Conservation (phyloP, 2,113 vertebrate species). For the Myrmecophaga tridactyla region DNA sequence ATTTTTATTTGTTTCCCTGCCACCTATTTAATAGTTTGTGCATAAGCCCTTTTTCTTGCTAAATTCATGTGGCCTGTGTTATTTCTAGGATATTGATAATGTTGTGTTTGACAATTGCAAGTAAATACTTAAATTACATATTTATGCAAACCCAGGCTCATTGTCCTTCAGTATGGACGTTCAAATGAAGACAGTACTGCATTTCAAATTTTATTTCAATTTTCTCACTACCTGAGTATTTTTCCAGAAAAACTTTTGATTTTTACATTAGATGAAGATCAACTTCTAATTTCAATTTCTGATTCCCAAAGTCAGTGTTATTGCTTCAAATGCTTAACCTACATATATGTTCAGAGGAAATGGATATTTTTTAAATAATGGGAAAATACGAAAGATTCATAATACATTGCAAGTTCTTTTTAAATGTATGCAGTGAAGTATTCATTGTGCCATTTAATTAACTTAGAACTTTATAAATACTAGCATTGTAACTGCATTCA, state of each 20-base stretch:
- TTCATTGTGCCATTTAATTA: constrained; percentile 20
- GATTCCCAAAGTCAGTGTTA: not conserved
- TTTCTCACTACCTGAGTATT: not conserved
- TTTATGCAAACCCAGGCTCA: not conserved
- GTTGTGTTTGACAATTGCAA: not conserved
- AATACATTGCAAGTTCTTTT: not conserved
- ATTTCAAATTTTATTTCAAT: constrained; percentile 20
- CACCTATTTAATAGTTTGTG: not conserved
- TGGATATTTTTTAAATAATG: not conserved
- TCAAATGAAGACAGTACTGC: not conserved
- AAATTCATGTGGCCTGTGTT: not conserved
- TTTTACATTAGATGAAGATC: not conserved
- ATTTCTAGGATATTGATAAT: not conserved
- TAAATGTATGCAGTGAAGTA: not conserved
- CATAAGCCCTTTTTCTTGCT: not conserved
- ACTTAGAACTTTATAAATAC: constrained; percentile 41
- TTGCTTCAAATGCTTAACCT: not conserved
- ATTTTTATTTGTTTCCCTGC: not conserved
- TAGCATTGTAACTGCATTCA: constrained; percentile 50
- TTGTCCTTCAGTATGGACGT: not conserved
- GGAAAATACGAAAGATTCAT: not conserved
- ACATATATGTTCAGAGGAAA: not conserved
- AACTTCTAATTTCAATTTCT: not conserved
- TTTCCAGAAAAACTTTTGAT: not conserved
- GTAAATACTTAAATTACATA: not conserved